Base-by-base conservation (phyloP, 2,113 vertebrate genomes). In the Xiphorhynchus elegans region DNA sequence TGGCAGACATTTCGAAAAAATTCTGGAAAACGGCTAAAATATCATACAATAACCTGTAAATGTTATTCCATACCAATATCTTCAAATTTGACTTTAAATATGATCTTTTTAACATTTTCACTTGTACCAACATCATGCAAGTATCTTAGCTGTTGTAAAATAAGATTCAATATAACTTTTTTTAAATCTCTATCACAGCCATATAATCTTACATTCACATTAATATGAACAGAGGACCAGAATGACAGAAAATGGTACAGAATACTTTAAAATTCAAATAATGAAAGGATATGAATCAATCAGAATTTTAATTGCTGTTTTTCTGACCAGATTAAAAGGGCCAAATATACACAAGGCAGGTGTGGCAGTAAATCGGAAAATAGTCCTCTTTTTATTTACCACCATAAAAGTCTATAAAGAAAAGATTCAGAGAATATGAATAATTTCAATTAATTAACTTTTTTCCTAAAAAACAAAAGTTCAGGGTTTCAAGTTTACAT, bases 241-340 rank as follows among this genome's bases (percentile, higher is more conserved):
- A 87, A 78, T 1, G 4, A 46, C 24, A 86, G 35, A 64, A 95
- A 87, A 74, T 44, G 3, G 23, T 35, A 40, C 31, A 53, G 14
- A 53, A 44, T 55, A 28, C 56, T 84, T 94, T 58, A 64, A 93
- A 81, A 73, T 11, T 53, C 7, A 68, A 66, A 72, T 44, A 35
- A 28, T 69, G 39, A 73, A 99, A 99, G 99, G 99, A 99, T 99
- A 99, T 98, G 98, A 98, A 96, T 99, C 98, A 89, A 98, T 98
- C 60, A 99, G 98, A 98, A 99, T 98, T 97, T 97, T 98, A 98
- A 99, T 99, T 96, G 99, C 98, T 52, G 97, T 91, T 97, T 98
- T 98, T 98, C 99, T 98, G 96, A 99, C 49, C 21, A 96, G 98
- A 97, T 99, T 98, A 97, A 99, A 99, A 80, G 99, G 99, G 93